Conservation (phyloP, 1,140 invertebrate genomes). For the Eriosoma lanigerum region DNA sequence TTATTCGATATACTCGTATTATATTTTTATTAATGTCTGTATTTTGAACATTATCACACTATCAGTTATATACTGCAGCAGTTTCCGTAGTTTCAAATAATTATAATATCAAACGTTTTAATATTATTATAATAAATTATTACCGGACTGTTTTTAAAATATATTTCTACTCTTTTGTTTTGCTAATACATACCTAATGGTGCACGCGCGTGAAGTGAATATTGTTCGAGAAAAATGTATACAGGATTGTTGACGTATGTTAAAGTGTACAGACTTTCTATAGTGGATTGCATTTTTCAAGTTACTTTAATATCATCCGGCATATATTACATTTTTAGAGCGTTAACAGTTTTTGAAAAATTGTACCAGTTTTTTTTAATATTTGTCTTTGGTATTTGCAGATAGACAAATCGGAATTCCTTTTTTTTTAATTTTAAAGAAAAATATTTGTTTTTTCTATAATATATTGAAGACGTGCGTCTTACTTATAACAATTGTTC, state of each 20-base stretch:
- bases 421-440: not conserved
- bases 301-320: conserved; percentile 7
- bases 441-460: not conserved
- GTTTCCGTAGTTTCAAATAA: no score
- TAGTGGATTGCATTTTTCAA: not conserved
- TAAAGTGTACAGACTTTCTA: not conserved
- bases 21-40: no score
- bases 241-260: not conserved
- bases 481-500: no score
- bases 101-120: not conserved
- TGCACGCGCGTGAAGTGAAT: not conserved
- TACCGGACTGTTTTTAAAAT: not conserved
- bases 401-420: conserved; percentile 10
- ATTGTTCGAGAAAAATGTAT: conserved; percentile 4
- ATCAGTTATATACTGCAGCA: no score
- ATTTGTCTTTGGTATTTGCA: conserved; percentile 6
- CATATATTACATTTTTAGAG: conserved; percentile 15
- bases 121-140: not conserved
- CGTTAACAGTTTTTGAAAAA: conserved; percentile 5
- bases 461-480: not conserved
- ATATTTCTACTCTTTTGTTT: not conserved
- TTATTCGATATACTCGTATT: no score
- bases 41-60: no score
- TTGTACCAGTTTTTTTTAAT: not conserved
- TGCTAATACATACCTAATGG: not conserved